These are phyloP conservation scores for Drosophila multiciliata DNA, from an alignment of 2,888 invertebrate genomes.

Conservation along the genomic window DNA sequence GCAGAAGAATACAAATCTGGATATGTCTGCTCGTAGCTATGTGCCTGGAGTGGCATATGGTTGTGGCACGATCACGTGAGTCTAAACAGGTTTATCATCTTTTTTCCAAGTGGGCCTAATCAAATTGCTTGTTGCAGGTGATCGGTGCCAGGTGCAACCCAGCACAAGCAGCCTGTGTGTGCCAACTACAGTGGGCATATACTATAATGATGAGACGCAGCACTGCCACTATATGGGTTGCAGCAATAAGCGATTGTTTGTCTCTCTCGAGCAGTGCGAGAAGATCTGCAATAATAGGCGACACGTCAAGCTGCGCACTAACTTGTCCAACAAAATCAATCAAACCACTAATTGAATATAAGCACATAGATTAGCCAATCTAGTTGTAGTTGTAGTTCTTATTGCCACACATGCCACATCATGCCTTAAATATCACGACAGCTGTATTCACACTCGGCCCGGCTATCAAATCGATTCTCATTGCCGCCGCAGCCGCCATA, in stretches of 20 bases:
- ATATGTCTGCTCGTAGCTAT: slow-evolving; percentile 56
- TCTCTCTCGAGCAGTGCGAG: slow-evolving; percentile 80
- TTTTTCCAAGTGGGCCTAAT: not conserved
- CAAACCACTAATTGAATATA: slow-evolving; percentile 65
- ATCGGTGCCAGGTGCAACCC: slow-evolving; percentile 79
- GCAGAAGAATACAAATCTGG: slow-evolving; percentile 12
- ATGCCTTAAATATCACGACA: slow-evolving; percentile 84
- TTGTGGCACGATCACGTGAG: slow-evolving; percentile 63
- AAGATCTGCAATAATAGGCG: slow-evolving; percentile 80
- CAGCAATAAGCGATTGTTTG: slow-evolving; percentile 77
- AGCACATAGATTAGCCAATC: slow-evolving; percentile 20
- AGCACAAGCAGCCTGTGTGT: slow-evolving; percentile 79
- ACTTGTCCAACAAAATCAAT: slow-evolving; percentile 52
- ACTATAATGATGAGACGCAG: slow-evolving; percentile 81
- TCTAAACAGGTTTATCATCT: not conserved
- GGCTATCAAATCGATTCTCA: slow-evolving; percentile 90
- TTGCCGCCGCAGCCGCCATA: slow-evolving; percentile 92
- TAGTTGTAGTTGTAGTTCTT: slow-evolving; percentile 29
- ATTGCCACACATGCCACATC: slow-evolving; percentile 15
- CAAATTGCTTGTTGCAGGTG: slow-evolving; percentile 60
- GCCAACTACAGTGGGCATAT: slow-evolving; percentile 81
- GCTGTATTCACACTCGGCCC: slow-evolving; percentile 87
- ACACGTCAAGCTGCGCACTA: slow-evolving; percentile 64
- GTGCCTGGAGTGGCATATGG: slow-evolving; percentile 37
- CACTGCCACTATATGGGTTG: slow-evolving; percentile 82